A percentile compares a stretch with the other conserved stretches of the same genome.
phyloP scores from a whole-genome alignment of 2,797 vertebrate species.

The Synanceia verrucosa region DNA sequence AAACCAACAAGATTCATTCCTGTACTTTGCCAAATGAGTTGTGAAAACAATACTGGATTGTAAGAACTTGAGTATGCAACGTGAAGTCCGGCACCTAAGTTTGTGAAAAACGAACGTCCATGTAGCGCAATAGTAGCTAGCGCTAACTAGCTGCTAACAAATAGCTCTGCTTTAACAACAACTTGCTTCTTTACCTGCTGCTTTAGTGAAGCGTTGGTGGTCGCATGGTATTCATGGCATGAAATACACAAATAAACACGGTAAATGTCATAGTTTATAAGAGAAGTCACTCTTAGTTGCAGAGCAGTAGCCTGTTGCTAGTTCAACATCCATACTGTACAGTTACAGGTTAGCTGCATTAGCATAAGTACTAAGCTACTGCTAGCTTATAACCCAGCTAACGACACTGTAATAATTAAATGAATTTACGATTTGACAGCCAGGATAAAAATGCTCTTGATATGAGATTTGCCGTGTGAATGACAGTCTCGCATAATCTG shows the following conservation, averaged over 20 bases:
- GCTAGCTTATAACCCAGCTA: background rate
- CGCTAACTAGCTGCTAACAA: conserved; percentile 11
- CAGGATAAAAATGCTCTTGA: too few species aligned
- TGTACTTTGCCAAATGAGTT: rapidly evolving
- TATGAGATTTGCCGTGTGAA: too few species aligned
- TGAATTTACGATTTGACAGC: too few species aligned
- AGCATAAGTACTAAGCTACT: too few species aligned
- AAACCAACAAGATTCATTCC: rapidly evolving
- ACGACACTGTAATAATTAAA: background rate
- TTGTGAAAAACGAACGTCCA: conserved; percentile 4
- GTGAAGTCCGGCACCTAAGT: background rate
- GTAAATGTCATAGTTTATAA: rapidly evolving
- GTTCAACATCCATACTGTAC: background rate
- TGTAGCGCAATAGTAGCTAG: conserved; percentile 3
- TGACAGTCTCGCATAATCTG: background rate
- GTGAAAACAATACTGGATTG: rapidly evolving
- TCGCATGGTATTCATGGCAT: background rate
- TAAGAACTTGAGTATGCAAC: background rate
- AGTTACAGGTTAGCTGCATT: background rate
- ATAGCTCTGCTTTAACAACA: conserved; percentile 25
- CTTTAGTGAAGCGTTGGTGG: background rate
- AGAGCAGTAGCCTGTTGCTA: conserved; percentile 28
- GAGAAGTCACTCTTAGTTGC: background rate
- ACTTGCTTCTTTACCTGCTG: background rate
- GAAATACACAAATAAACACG: too few species aligned